Evolutionary conservation across 1,140 invertebrate species (phyloP), one percentile per base, ranked within the genome.

Genomic region (Trichonephila clavipes): DNA sequence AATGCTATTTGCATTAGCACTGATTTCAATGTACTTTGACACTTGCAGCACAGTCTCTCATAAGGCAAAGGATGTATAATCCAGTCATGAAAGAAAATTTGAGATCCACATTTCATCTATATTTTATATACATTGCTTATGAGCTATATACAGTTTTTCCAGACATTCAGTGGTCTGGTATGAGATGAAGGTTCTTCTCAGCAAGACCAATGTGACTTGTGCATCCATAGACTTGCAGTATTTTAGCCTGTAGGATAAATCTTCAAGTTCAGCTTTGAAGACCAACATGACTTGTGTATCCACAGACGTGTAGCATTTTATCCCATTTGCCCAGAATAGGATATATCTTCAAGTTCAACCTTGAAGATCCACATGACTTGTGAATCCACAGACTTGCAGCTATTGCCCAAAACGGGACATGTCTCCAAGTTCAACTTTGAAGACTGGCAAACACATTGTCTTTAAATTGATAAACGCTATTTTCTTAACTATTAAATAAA

Each of bases 61-160:
- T 93, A 93, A 93, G 92, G 92, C 92, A 93, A 93, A 86, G 90
- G 51, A 93, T 21, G 85, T 88, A 24, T 85, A 44, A 24, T 83
- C 59, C 44, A 19, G 21, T 81, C n/a, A 81, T 40, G 24, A 24
- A 72, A 77, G 62, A 61, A 92, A 92, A 86, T 24, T 58, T 90
- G 69, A 91, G 81, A 82, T 93, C 51, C 66, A 87, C 88, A 58
- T n/a, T 82, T 81, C 69, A 59, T 88, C 64, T 77, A 90, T 77
- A 34, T 66, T 85, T 51, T 85, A 88, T 93, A 7, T 93, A 88
- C 92, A 88, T 28, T 93, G 83, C 58, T 72, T 82, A 88, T 88
- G 83, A 81, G 88, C 40, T 88, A 86, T 92, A 24, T 87, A 92
- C 90, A 92, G 21, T 77, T 87, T 62, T 59, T 14, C 51, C 40